These are phyloP conservation scores for Seriola rivoliana DNA, from an alignment of 2,113 vertebrate genomes.

Conservation along the genomic window DNA sequence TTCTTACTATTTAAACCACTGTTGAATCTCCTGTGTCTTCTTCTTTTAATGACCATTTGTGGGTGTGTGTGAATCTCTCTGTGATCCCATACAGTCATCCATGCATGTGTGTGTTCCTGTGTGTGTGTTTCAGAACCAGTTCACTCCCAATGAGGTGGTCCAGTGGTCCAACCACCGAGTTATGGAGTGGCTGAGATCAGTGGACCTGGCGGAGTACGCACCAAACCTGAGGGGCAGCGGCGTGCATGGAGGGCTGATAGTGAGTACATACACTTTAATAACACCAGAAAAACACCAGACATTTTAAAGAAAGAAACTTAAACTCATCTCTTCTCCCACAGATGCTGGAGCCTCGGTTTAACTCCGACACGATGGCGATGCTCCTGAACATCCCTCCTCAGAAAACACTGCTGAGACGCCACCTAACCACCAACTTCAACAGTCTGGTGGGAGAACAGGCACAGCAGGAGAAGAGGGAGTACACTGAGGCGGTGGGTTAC, in stretches of 20 bases:
- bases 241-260: constrained; percentile 95
- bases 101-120: constrained; percentile 5
- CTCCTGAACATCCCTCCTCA: constrained; percentile 97
- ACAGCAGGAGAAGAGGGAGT: constrained; percentile 93
- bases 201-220: constrained; percentile 97
- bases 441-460: constrained; percentile 91
- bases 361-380: constrained; percentile 92
- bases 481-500: constrained; percentile 87
- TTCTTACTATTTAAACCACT: too few species aligned
- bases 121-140: constrained; percentile 81
- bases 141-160: constrained; percentile 90
- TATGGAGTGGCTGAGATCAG: constrained; percentile 97
- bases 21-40: too few species aligned
- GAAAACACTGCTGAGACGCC: constrained; percentile 94
- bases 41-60: too few species aligned
- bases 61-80: neutral
- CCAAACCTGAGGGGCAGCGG: constrained; percentile 98
- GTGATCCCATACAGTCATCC: neutral
- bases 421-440: constrained; percentile 93
- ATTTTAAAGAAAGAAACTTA: neutral
- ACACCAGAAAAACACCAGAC: neutral
- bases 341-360: constrained; percentile 97
- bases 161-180: constrained; percentile 99
- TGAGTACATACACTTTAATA: constrained; percentile 79
- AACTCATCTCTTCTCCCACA: constrained; percentile 54